A percentile compares a stretch with the other conserved stretches of the same genome.
Evolutionary conservation across 2,888 invertebrate genomes (phyloP).

Genomic region (Plebejus argus): DNA sequence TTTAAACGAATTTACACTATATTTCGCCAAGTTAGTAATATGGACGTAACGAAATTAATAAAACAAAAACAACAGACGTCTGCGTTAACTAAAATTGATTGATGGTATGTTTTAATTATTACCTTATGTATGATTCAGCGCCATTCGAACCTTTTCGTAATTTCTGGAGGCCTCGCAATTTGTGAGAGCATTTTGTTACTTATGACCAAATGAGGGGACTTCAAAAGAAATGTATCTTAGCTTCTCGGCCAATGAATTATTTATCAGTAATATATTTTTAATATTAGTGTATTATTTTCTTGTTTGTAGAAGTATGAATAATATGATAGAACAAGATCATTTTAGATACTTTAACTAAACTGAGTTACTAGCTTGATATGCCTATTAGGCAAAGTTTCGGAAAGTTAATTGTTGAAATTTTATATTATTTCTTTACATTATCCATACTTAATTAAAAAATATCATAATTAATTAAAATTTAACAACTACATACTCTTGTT

Average conservation of each 20-base stretch:
- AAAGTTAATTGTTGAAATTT: no score
- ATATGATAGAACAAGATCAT: background rate
- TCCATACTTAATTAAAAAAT: no score
- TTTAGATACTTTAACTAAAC: background rate
- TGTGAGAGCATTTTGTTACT: background rate
- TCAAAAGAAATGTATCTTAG: background rate
- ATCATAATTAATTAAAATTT: no score
- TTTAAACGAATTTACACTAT: background rate
- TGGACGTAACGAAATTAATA: background rate
- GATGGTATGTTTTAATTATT: constrained; percentile 22
- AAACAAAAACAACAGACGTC: background rate
- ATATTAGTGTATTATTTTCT: background rate
- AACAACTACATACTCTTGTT: no score
- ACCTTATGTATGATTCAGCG: constrained; percentile 28
- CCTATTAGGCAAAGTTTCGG: no score
- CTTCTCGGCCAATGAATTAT: background rate
- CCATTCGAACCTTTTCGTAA: background rate
- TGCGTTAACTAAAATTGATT: background rate
- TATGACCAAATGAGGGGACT: background rate
- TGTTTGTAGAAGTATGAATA: background rate
- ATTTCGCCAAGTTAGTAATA: background rate
- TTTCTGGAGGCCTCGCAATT: background rate
- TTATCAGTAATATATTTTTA: constrained; percentile 1
- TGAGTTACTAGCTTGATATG: no score
- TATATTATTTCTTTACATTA: no score